These are phyloP conservation scores for Ariopsis seemanni DNA, from an alignment of 2,113 vertebrate species.

Conservation along the genomic window DNA sequence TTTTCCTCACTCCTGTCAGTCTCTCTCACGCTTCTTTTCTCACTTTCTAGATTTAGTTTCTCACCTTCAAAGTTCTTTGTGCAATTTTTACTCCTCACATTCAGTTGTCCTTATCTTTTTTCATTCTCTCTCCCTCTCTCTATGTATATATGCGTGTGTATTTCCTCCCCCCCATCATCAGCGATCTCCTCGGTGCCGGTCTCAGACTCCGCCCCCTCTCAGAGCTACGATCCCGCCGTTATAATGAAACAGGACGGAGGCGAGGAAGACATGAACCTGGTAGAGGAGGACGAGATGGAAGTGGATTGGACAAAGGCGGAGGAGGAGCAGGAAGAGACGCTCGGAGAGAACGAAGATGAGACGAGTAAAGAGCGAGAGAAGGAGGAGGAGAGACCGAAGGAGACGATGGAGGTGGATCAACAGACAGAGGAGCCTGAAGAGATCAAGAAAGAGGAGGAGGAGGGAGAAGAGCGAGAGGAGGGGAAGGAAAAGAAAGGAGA, in stretches of 20 bases:
- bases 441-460: slow-evolving; percentile 45
- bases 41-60: not conserved
- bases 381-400: slow-evolving; percentile 48
- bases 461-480: slow-evolving; percentile 59
- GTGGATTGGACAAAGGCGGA: slow-evolving; percentile 38
- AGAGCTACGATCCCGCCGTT: slow-evolving; percentile 78
- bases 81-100: not conserved
- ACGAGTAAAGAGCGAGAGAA: slow-evolving; percentile 34
- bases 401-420: slow-evolving; percentile 50
- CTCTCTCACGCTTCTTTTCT: not conserved
- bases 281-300: slow-evolving; percentile 61
- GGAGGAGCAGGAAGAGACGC: slow-evolving; percentile 41
- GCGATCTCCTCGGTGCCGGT: slow-evolving; percentile 65
- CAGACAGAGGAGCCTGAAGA: not conserved
- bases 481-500: slow-evolving; percentile 51
- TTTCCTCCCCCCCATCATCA: not conserved
- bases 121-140: not conserved
- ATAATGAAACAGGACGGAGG: slow-evolving; percentile 65
- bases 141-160: not conserved
- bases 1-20: not conserved
- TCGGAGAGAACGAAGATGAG: not conserved
- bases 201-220: slow-evolving; percentile 86
- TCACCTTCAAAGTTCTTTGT: not conserved
- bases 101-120: no score
- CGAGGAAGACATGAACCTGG: slow-evolving; percentile 61